Percentiles rank a stretch among this genome's conserved stretches.
phyloP scores from a whole-genome alignment of 2,113 vertebrate genomes.

The Dendropsophus ebraccatus region DNA sequence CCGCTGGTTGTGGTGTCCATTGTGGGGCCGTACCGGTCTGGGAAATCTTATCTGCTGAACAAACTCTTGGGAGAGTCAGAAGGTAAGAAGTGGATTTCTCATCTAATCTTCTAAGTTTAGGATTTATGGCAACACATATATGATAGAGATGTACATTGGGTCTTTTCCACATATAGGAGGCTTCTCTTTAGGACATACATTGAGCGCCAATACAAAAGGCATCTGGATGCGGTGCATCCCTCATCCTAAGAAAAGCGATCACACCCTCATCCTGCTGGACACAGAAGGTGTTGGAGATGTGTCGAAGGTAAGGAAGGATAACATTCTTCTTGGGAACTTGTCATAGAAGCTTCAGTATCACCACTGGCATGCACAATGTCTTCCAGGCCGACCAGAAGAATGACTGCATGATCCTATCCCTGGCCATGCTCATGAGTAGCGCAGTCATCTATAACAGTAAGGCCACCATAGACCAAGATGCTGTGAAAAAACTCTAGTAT shows the following conservation, averaged over 20 bases:
- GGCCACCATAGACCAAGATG: not conserved
- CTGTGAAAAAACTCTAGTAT: constrained; percentile 15
- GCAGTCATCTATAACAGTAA: not conserved
- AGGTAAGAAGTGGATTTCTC: constrained; percentile 62
- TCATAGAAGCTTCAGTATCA: not conserved
- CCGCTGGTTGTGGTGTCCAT: constrained; percentile 67
- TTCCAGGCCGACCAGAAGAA: not conserved
- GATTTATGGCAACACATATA: no score
- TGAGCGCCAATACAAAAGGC: constrained; percentile 72
- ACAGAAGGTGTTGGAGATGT: constrained; percentile 67
- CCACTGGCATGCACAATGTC: no score
- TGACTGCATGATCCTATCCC: not conserved
- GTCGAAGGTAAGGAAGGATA: constrained; percentile 61
- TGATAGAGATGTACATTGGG: not conserved
- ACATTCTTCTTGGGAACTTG: no score
- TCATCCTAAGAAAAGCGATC: constrained; percentile 54
- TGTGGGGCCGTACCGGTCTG: constrained; percentile 59
- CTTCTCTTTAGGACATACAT: constrained; percentile 70
- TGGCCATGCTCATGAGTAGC: constrained; percentile 32
- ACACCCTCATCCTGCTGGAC: constrained; percentile 66
- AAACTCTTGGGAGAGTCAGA: constrained; percentile 50
- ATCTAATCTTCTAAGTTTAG: no score
- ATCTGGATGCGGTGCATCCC: constrained; percentile 63
- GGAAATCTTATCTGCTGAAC: constrained; percentile 70
- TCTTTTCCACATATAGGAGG: constrained; percentile 54